Conservation (phyloP, 2,888 invertebrate species). For the Conomelus anceps region DNA sequence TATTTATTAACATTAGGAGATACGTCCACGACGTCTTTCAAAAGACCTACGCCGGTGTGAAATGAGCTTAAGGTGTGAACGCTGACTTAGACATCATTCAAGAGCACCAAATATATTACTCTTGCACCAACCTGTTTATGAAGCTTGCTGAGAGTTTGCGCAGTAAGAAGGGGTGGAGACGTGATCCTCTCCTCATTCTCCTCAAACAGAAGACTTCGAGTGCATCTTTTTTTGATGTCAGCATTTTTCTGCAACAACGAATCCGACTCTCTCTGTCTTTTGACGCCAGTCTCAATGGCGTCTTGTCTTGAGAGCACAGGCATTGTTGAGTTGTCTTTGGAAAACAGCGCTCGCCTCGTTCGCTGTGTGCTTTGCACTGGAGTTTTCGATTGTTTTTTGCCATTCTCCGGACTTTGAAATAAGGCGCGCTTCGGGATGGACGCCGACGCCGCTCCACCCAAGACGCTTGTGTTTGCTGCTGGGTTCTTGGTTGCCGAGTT, state of each 20-base stretch:
- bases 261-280: conserved; percentile 17
- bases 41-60: no score
- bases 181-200: neutral
- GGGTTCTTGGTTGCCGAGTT: conserved; percentile 45
- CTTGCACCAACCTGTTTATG: conserved; percentile 17
- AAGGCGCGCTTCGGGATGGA: conserved; percentile 57
- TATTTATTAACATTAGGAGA: no score
- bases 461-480: conserved; percentile 38
- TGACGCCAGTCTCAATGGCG: conserved; percentile 1
- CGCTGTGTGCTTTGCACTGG: conserved; percentile 48
- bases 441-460: neutral
- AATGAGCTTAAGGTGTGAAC: no score
- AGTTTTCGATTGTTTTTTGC: conserved; percentile 34
- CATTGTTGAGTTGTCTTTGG: conserved; percentile 36
- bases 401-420: conserved; percentile 59
- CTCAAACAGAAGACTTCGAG: neutral
- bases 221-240: neutral
- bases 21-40: no score
- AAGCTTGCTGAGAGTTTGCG: neutral
- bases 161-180: neutral
- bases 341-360: conserved; percentile 59
- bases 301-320: conserved; percentile 2
- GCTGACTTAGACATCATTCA: no score
- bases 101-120: neutral
- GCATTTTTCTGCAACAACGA: neutral